phyloP scores from a whole-genome alignment of 2,113 vertebrate species.

The Merops nubicus region DNA sequence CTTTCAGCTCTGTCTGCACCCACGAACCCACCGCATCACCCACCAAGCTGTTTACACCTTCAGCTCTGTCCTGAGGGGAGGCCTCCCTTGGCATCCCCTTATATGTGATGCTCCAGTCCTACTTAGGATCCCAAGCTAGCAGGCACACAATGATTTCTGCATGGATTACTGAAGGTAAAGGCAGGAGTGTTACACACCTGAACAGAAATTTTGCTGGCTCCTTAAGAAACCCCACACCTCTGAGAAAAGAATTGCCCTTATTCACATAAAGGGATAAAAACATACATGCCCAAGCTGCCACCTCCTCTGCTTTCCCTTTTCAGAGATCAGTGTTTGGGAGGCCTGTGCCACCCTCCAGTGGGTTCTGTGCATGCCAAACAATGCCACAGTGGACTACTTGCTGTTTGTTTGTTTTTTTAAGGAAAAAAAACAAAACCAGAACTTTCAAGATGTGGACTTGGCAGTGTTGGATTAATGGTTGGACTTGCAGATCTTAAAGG shows the following conservation, averaged over 20 bases:
- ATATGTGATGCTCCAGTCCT: neutral
- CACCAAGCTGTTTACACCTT: neutral
- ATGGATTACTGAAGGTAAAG: neutral
- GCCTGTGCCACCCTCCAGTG: neutral
- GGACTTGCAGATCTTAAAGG: neutral
- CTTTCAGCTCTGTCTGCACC: neutral
- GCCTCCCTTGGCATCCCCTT: neutral
- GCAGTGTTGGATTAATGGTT: neutral
- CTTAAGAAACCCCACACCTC: neutral
- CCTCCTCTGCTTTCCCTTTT: neutral
- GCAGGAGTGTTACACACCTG: neutral
- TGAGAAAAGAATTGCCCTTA: neutral
- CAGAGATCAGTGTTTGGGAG: neutral
- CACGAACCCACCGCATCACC: neutral
- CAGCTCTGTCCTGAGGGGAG: neutral
- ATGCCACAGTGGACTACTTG: neutral
- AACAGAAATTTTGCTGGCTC: neutral
- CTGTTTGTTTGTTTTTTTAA: too few species aligned
- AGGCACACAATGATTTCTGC: neutral
- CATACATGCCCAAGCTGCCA: neutral
- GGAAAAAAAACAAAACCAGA: fast-evolving
- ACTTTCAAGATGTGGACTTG: neutral
- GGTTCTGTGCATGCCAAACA: neutral
- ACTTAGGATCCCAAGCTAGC: neutral
- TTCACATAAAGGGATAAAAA: neutral